Evolutionary conservation across 2,888 invertebrate genomes (phyloP), one percentile per base, ranked within the genome.

Genomic region (Pollenia angustigena): DNA sequence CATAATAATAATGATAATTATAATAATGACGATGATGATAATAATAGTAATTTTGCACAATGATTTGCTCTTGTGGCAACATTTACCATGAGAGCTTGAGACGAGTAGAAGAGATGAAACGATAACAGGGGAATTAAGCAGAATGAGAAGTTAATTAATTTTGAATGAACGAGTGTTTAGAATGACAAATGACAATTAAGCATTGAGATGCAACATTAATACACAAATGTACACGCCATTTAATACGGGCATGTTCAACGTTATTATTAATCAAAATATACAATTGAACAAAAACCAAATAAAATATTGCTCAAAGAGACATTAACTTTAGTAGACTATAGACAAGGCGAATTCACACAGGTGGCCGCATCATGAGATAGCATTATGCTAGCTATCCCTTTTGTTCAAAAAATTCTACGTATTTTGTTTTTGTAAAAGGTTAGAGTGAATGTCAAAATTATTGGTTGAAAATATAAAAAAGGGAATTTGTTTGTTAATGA

Each of bases 31-130:
- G 40, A 74, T 32, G 52, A 71, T 71, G 18, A 60, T 60, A 52
- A 62, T 18, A 50, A 62, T 54, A 32, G 32, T 6, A 32, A 32
- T 81, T 66, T 42, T 81, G 66, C 56, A 81, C 68, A 81, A 85
- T 76, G n/a, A n/a, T n/a, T 78, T 66, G 66, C 66, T 40, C 79
- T 78, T 71, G 76, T 64, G 18, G 56, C 48, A 64, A n/a, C 14
- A 18, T 42, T 10, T 23, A 12, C 10, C 42, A 48, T 14, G 50
- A 18, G 58, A 14, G 18, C 71, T 60, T 18, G 14, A 64, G 56
- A 44, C 9, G 12, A 40, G 1, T n/a, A 66, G 9, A 46, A 6
- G n/a, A 8, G 32, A 52, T 16, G 42, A 23, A 68, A 18, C 54
- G 4, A 18, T 14, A 44, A 10, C 23, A 12, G 6, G 54, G 12